Percentiles rank a stretch among this genome's conserved stretches.
These are phyloP conservation scores for Tragelaphus imberbis DNA, from an alignment of 2,113 vertebrate species.

Conservation along the genomic window DNA sequence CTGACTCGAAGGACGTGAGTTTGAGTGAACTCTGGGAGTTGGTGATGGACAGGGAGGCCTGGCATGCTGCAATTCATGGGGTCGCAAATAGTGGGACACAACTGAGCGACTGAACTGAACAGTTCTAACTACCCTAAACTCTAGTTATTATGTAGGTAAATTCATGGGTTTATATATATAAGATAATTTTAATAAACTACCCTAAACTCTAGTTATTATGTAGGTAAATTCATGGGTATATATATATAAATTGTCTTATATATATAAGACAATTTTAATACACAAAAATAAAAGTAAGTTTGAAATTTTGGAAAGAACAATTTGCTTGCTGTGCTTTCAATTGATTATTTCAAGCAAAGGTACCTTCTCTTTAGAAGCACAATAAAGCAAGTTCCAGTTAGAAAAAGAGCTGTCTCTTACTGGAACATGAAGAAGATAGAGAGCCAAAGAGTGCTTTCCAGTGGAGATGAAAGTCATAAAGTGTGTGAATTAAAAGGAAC, in stretches of 20 bases:
- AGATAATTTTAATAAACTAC: too few relatives aligned
- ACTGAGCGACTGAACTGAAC: too few relatives aligned
- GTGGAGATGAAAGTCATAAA: slow-evolving; percentile 74
- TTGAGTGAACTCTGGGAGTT: too few relatives aligned
- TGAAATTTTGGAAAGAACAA: background rate
- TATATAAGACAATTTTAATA: background rate
- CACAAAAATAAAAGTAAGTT: background rate
- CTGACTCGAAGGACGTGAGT: too few relatives aligned
- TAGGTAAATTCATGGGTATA: background rate
- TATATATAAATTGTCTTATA: too few relatives aligned
- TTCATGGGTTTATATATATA: background rate
- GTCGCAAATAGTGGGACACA: rapidly evolving
- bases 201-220: background rate
- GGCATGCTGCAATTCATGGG: too few relatives aligned
- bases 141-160: background rate
- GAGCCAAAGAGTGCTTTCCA: slow-evolving; percentile 64
- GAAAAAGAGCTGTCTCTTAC: slow-evolving; percentile 42
- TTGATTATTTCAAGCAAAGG: slow-evolving; percentile 23
- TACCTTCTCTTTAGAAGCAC: slow-evolving; percentile 51
- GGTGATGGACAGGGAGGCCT: too few relatives aligned
- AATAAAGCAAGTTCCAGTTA: slow-evolving; percentile 5
- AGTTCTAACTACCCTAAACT: background rate
- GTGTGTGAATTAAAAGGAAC: slow-evolving; percentile 67
- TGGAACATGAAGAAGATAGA: slow-evolving; percentile 39
- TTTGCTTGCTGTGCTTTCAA: slow-evolving; percentile 33